Percentiles rank a stretch among this genome's conserved stretches.
Evolutionary conservation across 2,113 vertebrate genomes (phyloP).

Genomic region (Hypomesus transpacificus): DNA sequence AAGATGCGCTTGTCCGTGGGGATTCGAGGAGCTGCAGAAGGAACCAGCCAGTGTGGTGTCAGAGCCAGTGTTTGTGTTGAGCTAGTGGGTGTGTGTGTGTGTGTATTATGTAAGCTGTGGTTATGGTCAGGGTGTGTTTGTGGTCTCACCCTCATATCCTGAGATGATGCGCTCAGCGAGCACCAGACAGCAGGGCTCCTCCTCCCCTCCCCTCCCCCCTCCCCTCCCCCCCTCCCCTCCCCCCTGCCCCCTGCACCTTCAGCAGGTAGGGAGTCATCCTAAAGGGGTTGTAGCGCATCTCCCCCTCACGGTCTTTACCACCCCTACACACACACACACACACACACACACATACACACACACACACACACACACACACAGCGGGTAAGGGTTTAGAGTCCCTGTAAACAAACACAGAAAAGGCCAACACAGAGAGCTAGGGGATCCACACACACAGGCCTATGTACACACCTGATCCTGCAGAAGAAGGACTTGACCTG

Average conservation of each 20-base stretch:
- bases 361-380: slow-evolving; percentile 11
- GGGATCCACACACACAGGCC: slow-evolving; percentile 39
- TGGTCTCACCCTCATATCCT: slow-evolving; percentile 81
- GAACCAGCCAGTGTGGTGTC: not conserved
- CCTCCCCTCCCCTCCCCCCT: slow-evolving; percentile 45
- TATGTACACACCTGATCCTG: slow-evolving; percentile 73
- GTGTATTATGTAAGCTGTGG: not conserved
- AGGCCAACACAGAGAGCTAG: too few relatives aligned
- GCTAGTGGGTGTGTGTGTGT: not conserved
- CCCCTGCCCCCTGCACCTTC: slow-evolving; percentile 62
- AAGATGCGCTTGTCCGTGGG: slow-evolving; percentile 89
- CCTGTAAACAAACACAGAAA: too few relatives aligned
- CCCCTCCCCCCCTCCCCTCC: slow-evolving; percentile 53
- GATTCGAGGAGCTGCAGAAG: slow-evolving; percentile 79
- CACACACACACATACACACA: not conserved
- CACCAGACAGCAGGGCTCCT: slow-evolving; percentile 80
- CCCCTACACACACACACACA: slow-evolving; percentile 59
- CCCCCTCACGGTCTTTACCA: slow-evolving; percentile 73
- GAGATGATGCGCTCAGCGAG: slow-evolving; percentile 85
- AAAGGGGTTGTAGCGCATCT: slow-evolving; percentile 76
- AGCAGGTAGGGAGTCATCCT: slow-evolving; percentile 81
- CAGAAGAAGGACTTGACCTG: slow-evolving; percentile 91
- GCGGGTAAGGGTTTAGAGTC: not conserved
- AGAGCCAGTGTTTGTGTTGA: not conserved
- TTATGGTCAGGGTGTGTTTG: not conserved